Conservation (phyloP, 2,888 invertebrate species). For the Calameuta pallipes region DNA sequence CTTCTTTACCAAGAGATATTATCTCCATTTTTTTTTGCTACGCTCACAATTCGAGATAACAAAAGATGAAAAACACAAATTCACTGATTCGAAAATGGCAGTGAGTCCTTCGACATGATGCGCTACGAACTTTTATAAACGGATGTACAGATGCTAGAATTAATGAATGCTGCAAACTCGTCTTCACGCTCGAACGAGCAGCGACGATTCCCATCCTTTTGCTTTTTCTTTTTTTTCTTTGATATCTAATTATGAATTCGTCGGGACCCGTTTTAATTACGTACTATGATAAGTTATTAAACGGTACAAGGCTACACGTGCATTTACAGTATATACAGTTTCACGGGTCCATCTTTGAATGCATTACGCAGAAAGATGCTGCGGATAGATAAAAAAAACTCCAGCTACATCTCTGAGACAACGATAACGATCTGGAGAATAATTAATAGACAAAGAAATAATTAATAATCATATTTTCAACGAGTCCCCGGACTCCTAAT, state of each 20-base stretch:
- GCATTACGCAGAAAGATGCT: neutral
- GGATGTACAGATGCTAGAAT: neutral
- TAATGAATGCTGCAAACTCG: neutral
- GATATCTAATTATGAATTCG: neutral
- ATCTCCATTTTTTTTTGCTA: neutral
- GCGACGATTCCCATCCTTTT: neutral
- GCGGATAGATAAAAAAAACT: neutral
- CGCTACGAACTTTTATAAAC: neutral
- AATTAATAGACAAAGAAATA: neutral
- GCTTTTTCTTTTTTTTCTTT: neutral
- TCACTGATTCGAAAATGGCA: neutral
- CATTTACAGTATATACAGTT: slow-evolving; percentile 62
- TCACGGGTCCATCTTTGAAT: slow-evolving; percentile 36
- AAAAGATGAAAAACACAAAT: neutral
- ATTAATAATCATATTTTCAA: neutral
- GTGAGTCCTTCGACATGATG: neutral
- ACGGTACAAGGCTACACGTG: slow-evolving; percentile 30
- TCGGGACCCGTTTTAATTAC: neutral
- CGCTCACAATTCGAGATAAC: neutral
- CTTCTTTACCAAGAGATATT: neutral
- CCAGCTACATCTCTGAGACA: neutral
- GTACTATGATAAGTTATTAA: neutral
- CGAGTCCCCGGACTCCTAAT: neutral
- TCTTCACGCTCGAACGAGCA: neutral
- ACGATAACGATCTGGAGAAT: neutral